phyloP scores from a whole-genome alignment of 2,888 invertebrate genomes.

The Acanthosoma haemorrhoidale region DNA sequence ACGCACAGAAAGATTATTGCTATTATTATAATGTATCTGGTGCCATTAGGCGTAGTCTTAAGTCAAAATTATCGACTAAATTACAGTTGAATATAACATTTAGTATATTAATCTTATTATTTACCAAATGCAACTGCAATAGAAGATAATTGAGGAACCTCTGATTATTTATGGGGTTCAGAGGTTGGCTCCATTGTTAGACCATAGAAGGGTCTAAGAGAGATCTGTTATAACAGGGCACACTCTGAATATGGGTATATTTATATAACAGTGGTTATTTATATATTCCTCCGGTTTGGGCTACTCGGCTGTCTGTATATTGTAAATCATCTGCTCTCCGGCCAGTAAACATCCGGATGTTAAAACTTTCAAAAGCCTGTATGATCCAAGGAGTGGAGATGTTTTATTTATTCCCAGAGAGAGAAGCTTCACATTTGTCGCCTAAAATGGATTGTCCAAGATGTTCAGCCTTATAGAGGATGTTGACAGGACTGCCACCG shows the following conservation, averaged over 20 bases:
- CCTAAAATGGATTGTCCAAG: conserved; percentile 23
- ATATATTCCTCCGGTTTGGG: not conserved
- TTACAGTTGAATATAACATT: too few species aligned
- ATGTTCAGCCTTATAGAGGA: not conserved
- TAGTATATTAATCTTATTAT: too few species aligned
- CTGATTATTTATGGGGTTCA: too few species aligned
- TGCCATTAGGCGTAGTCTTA: too few species aligned
- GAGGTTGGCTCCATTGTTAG: too few species aligned
- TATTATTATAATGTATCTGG: too few species aligned
- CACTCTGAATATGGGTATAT: conserved; percentile 14
- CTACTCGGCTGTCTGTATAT: conserved; percentile 1
- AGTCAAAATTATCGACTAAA: too few species aligned
- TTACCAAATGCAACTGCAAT: too few species aligned
- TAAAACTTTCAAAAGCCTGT: conserved; percentile 26
- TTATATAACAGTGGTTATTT: conserved; percentile 19
- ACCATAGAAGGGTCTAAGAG: too few species aligned
- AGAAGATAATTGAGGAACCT: too few species aligned
- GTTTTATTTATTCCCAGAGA: not conserved
- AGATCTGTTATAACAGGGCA: not conserved
- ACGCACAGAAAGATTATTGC: too few species aligned
- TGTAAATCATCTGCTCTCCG: conserved; percentile 20
- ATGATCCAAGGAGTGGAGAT: conserved; percentile 18
- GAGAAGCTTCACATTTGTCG: conserved; percentile 23
- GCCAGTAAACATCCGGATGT: conserved; percentile 33
- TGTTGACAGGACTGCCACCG: not conserved